Evolutionary conservation across 2,113 vertebrate genomes (phyloP).

Genomic region (Falco punctatus): DNA sequence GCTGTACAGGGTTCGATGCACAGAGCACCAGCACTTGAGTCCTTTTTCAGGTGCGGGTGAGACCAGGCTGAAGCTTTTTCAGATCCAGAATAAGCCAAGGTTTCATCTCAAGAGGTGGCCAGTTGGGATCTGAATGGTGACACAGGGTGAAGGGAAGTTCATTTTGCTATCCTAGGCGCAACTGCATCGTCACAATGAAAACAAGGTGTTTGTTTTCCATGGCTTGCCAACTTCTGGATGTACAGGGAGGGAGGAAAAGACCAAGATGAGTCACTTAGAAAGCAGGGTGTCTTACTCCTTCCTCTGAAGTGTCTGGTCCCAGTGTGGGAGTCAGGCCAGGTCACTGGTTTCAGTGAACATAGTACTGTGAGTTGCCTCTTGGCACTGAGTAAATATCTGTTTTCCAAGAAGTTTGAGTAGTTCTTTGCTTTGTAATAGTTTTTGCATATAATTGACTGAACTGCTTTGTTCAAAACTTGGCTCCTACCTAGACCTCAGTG

Average conservation of each 20-base stretch:
- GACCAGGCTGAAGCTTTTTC: background rate
- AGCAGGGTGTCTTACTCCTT: background rate
- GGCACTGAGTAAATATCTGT: background rate
- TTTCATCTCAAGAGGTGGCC: background rate
- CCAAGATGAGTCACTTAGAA: background rate
- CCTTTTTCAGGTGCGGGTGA: background rate
- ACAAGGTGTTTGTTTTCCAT: slow-evolving; percentile 28
- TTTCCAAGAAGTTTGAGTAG: slow-evolving; percentile 13
- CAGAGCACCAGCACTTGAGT: background rate
- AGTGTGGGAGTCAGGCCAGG: background rate
- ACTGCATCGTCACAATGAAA: background rate
- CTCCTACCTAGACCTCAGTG: slow-evolving; percentile 29
- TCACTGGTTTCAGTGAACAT: background rate
- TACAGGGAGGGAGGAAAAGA: background rate
- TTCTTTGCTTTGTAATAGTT: slow-evolving; percentile 18
- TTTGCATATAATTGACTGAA: slow-evolving; percentile 57
- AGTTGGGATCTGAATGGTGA: background rate
- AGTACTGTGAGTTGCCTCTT: background rate
- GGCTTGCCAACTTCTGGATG: background rate
- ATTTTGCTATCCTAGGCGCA: background rate
- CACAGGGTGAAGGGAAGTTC: slow-evolving; percentile 21
- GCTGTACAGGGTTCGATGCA: background rate
- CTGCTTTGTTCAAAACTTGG: slow-evolving; percentile 61
- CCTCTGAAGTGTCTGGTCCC: background rate
- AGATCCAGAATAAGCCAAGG: background rate